Percentiles rank a stretch among this genome's conserved stretches.
These are phyloP conservation scores for Ophioninae sp. DNA, from an alignment of 2,888 invertebrate species.

Conservation along the genomic window DNA sequence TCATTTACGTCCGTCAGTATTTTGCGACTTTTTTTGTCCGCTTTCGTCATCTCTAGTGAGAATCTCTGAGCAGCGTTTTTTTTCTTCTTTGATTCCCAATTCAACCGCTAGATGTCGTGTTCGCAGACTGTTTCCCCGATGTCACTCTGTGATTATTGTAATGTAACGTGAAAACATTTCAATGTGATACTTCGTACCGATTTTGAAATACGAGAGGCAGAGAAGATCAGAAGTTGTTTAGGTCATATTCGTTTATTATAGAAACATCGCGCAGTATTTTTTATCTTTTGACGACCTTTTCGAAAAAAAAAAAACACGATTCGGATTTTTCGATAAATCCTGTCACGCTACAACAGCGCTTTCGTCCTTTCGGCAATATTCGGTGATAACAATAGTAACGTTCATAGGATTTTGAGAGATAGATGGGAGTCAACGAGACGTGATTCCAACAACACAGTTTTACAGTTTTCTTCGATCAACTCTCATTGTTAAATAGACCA, in stretches of 20 bases:
- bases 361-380: constrained; percentile 37
- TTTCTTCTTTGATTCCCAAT: neutral
- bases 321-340: constrained; percentile 13
- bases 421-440: constrained; percentile 47
- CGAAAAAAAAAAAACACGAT: constrained; percentile 2
- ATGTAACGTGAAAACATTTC: constrained; percentile 49
- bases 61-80: constrained; percentile 4
- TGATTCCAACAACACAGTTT: constrained; percentile 53
- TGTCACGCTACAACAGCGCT: constrained; percentile 12
- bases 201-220: constrained; percentile 19
- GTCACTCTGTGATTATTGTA: constrained; percentile 30
- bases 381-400: constrained; percentile 48
- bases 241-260: constrained; percentile 36
- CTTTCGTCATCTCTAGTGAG: neutral
- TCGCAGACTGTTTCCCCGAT: constrained; percentile 11
- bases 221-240: neutral
- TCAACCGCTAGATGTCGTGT: constrained; percentile 20
- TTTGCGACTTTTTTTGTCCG: neutral
- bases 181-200: constrained; percentile 50
- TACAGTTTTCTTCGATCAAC: constrained; percentile 37
- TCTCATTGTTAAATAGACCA: constrained; percentile 45
- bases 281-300: constrained; percentile 3
- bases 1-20: neutral
- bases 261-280: constrained; percentile 38
- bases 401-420: constrained; percentile 36